Conservation (phyloP, 2,113 vertebrate species). For the Urocynchramus pylzowi region DNA sequence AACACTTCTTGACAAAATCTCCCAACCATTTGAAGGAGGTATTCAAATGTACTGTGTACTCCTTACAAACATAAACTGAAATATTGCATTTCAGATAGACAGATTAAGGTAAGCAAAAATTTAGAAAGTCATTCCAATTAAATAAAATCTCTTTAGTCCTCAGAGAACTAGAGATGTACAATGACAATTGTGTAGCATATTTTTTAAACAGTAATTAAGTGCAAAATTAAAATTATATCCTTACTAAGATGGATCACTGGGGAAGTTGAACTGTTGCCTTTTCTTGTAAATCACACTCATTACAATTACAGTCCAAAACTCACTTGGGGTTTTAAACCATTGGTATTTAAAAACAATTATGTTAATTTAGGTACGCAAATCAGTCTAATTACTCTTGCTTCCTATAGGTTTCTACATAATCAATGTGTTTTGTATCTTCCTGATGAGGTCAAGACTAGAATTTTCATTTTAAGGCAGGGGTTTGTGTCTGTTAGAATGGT, state of each 20-base stretch:
- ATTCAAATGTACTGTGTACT: background rate
- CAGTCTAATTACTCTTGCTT: conserved; percentile 38
- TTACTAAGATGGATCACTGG: conserved; percentile 2
- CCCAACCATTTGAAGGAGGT: background rate
- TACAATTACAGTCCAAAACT: conserved; percentile 49
- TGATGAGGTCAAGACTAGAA: conserved; percentile 11
- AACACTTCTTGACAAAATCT: background rate
- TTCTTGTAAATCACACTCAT: conserved; percentile 12
- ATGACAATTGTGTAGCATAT: background rate
- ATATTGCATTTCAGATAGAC: background rate
- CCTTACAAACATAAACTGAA: background rate
- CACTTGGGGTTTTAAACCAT: conserved; percentile 12
- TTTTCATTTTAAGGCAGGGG: conserved; percentile 1
- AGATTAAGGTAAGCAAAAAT: background rate
- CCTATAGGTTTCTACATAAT: conserved; percentile 46
- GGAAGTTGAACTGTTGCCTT: conserved; percentile 37
- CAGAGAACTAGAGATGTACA: background rate
- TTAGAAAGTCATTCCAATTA: background rate
- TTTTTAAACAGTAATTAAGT: conserved; percentile 18
- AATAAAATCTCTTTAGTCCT: background rate
- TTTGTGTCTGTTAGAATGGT: background rate
- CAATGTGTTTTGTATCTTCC: background rate
- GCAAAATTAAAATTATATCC: conserved; percentile 24
- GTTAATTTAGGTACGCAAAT: conserved; percentile 44
- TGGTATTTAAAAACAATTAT: conserved; percentile 59